phyloP scores from a whole-genome alignment of 1,140 invertebrate genomes.

The Drusus annulatus region DNA sequence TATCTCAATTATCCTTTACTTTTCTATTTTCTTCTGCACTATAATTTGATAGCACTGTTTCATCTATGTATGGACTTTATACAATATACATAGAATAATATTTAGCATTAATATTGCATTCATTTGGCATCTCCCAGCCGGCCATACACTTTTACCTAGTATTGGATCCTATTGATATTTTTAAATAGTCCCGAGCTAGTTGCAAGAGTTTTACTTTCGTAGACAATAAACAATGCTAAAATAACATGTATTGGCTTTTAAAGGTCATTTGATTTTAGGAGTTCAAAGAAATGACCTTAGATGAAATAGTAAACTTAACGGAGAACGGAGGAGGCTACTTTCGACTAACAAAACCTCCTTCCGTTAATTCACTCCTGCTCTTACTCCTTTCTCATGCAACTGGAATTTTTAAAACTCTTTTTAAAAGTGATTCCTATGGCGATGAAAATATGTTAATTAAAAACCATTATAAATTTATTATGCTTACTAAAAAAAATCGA shows the following conservation, averaged over 20 bases:
- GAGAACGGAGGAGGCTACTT: neutral
- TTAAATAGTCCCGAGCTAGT: constrained; percentile 16
- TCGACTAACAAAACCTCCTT: constrained; percentile 19
- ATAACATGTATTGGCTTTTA: constrained; percentile 29
- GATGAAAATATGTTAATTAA: too few species aligned
- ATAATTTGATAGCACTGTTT: constrained; percentile 6
- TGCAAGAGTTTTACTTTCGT: neutral
- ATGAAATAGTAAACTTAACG: neutral
- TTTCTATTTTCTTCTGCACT: constrained; percentile 10
- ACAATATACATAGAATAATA: neutral
- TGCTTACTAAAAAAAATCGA: too few species aligned
- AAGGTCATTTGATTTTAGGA: constrained; percentile 21
- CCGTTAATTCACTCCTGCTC: too few species aligned
- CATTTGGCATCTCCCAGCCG: neutral
- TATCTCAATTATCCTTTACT: too few species aligned
- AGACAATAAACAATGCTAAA: neutral
- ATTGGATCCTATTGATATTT: neutral
- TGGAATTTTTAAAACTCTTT: too few species aligned
- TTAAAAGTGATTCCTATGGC: too few species aligned
- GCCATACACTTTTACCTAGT: neutral
- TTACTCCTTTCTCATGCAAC: too few species aligned
- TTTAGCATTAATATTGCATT: too few species aligned
- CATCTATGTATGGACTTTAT: neutral
- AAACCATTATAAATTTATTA: too few species aligned
- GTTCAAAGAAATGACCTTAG: constrained; percentile 34